Evolutionary conservation across 2,888 invertebrate species (phyloP).

Genomic region (Coenonympha glycerion): DNA sequence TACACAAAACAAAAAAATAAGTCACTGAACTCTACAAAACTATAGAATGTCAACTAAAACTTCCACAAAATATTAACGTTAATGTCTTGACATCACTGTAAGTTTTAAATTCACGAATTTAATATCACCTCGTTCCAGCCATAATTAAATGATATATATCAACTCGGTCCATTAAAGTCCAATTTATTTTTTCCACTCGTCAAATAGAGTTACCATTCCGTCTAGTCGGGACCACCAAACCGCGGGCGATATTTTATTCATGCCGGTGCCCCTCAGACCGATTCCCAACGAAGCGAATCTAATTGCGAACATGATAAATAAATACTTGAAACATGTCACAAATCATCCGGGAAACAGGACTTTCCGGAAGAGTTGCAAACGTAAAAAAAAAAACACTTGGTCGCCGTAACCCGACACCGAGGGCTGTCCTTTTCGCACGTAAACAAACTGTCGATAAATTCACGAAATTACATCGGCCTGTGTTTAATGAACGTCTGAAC

Average conservation of each 20-base stretch:
- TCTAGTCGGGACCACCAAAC: constrained; percentile 51
- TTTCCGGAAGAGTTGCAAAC: constrained; percentile 33
- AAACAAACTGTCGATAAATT: constrained; percentile 61
- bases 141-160: constrained; percentile 48
- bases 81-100: constrained; percentile 25
- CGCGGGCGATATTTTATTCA: constrained; percentile 59
- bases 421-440: constrained; percentile 44
- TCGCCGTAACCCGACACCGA: constrained; percentile 32
- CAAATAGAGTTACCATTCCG: constrained; percentile 44
- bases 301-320: constrained; percentile 68
- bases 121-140: constrained; percentile 56
- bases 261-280: constrained; percentile 57
- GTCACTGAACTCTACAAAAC: constrained; percentile 19
- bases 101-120: constrained; percentile 18
- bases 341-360: constrained; percentile 53
- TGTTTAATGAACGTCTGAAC: constrained; percentile 75
- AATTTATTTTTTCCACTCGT: constrained; percentile 47
- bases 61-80: constrained; percentile 22
- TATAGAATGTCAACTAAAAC: constrained; percentile 22
- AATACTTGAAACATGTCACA: constrained; percentile 62
- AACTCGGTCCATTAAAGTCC: constrained; percentile 36
- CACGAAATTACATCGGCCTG: constrained; percentile 67
- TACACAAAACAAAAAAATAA: constrained; percentile 23
- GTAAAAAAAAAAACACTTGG: constrained; percentile 29
- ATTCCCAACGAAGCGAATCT: constrained; percentile 61